Evolutionary conservation across 2,888 invertebrate genomes (phyloP), one percentile per base, ranked within the genome.

Genomic region (Thereva nobilitata): DNA sequence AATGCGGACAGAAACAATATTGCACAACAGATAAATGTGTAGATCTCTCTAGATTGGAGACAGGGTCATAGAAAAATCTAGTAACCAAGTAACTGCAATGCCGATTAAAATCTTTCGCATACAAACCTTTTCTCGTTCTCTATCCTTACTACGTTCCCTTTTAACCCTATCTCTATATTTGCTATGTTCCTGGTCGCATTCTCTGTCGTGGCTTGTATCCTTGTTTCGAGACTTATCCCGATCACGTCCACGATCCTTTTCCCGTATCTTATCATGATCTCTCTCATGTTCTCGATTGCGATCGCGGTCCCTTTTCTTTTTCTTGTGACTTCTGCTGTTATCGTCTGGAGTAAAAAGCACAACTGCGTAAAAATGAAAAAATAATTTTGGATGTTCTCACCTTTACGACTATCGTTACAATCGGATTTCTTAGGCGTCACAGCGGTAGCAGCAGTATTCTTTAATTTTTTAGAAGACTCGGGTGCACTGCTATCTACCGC

Each of bases 221-320:
- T 45, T 52, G 8, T 53, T 44, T 42, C 4, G 40, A 38, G 57
- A 49, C 40, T 56, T 52, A 37, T 59, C 57, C n/a, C 59, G 50
- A 37, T 65, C 53, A 4, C 35, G 47, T 9, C 65, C 56, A 7
- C 63, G 47, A 1, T 57, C 55, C 10, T 37, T 47, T 1, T 67
- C 53, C 12, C 65, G 23, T 6, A 59, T 69, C 41, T 67, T 71
- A 10, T 72, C 72, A 49, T 73, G 71, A 8, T 71, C 70, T 35
- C 69, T 70, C 7, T 72, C 71, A 4, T 72, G 70, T 44, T 74
- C 73, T 40, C 73, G 73, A 50, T 76, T 76, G 23, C 77, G 67
- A 47, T 72, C 70, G 5, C 72, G 76, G 69, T 80, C 80, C 74
- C 78, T 80, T 70, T 78, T 80, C 73, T 80, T 80, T 72, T 79